Evolutionary conservation across 2,888 invertebrate genomes (phyloP).

Genomic region (Dimorphilus gyrociliatus): DNA sequence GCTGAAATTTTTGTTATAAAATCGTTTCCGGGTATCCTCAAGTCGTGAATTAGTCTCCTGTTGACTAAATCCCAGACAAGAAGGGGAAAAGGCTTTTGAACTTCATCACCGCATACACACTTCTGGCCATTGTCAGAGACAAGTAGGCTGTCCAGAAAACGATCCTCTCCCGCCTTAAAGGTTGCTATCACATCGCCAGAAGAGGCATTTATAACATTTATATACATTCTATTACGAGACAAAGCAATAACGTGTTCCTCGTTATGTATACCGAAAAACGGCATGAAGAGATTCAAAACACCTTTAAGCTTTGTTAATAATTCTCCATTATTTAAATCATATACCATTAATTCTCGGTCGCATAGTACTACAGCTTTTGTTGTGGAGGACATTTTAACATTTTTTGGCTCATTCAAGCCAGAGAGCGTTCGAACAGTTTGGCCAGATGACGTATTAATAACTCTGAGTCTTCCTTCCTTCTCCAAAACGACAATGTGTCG

Average conservation of each 20-base stretch:
- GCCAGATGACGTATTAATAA: slow-evolving; percentile 21
- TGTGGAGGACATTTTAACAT: slow-evolving; percentile 55
- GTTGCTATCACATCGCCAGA: slow-evolving; percentile 66
- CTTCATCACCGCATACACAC: slow-evolving; percentile 75
- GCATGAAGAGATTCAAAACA: slow-evolving; percentile 84
- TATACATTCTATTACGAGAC: slow-evolving; percentile 71
- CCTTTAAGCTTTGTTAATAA: slow-evolving; percentile 54
- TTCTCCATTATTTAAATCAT: slow-evolving; percentile 57
- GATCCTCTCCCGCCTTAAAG: slow-evolving; percentile 68
- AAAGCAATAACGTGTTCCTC: slow-evolving; percentile 60
- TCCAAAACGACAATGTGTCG: slow-evolving; percentile 59
- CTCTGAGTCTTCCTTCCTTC: slow-evolving; percentile 56
- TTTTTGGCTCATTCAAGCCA: slow-evolving; percentile 59
- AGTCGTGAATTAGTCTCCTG: slow-evolving; percentile 64
- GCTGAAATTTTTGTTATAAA: slow-evolving; percentile 66
- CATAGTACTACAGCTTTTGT: slow-evolving; percentile 59
- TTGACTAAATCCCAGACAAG: slow-evolving; percentile 74
- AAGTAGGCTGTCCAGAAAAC: slow-evolving; percentile 68
- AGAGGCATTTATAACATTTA: slow-evolving; percentile 66
- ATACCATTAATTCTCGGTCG: slow-evolving; percentile 59
- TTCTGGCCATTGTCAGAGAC: slow-evolving; percentile 74
- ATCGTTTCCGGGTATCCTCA: slow-evolving; percentile 73
- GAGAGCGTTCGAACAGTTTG: slow-evolving; percentile 50
- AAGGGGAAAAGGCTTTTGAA: slow-evolving; percentile 74
- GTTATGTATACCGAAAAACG: slow-evolving; percentile 69